Percentiles rank a stretch among this genome's conserved stretches.
Conservation (phyloP, 2,888 invertebrate species). For the Callyntrura sp. region DNA sequence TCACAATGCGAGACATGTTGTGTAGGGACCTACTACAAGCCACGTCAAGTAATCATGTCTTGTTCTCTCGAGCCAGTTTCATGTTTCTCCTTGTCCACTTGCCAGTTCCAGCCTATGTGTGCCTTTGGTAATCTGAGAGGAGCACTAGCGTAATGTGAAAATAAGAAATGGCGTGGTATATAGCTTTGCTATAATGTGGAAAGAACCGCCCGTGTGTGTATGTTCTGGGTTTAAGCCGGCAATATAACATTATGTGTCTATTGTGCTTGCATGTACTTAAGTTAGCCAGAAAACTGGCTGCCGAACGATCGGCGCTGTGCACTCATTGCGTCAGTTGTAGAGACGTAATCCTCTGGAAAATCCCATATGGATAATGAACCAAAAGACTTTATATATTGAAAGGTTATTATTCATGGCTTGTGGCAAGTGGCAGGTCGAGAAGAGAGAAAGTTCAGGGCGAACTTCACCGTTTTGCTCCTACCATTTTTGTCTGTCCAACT, state of each 20-base stretch:
- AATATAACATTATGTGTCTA: background rate
- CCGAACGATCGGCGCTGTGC: background rate
- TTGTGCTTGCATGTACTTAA: conserved; percentile 4
- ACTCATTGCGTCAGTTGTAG: conserved; percentile 63
- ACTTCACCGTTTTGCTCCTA: background rate
- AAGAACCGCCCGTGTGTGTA: background rate
- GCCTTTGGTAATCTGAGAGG: background rate
- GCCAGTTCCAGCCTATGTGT: background rate
- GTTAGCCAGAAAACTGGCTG: background rate
- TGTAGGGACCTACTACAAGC: no score
- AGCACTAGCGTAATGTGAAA: background rate
- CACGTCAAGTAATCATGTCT: no score
- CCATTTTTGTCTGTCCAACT: background rate
- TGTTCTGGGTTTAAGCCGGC: conserved; percentile 27
- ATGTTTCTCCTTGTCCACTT: no score
- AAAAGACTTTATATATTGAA: conserved; percentile 62
- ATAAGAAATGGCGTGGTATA: background rate
- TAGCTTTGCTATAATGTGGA: background rate
- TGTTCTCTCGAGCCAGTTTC: no score
- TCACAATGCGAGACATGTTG: no score
- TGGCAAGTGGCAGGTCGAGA: conserved; percentile 51
- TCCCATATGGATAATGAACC: conserved; percentile 72
- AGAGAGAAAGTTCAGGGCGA: background rate
- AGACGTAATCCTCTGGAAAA: conserved; percentile 69
- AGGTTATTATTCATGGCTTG: conserved; percentile 73